phyloP scores from a whole-genome alignment of 2,113 vertebrate species.

The Bagarius yarrelli region DNA sequence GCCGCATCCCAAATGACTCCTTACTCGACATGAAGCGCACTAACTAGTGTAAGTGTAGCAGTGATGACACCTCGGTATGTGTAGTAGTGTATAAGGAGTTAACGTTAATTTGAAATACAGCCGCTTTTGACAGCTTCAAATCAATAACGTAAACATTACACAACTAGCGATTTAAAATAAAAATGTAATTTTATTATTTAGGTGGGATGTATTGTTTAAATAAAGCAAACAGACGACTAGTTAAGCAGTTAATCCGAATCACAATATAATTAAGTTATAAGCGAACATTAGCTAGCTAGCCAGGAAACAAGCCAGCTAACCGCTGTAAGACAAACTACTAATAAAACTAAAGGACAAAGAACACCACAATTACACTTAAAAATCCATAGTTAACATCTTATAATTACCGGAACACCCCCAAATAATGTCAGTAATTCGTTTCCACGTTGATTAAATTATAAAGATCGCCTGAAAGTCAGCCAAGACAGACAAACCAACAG shows the following conservation, averaged over 20 bases:
- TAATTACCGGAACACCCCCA: conserved; percentile 5
- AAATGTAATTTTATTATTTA: not conserved
- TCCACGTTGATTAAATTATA: not conserved
- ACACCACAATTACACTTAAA: not conserved
- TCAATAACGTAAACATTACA: not conserved
- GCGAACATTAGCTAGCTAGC: not conserved
- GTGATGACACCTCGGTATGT: too few relatives aligned
- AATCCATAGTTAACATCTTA: not conserved
- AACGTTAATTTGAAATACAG: not conserved
- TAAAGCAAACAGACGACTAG: not conserved
- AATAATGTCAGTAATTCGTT: not conserved
- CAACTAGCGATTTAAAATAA: not conserved
- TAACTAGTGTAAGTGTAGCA: not conserved
- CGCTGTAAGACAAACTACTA: not conserved
- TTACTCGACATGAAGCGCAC: not conserved
- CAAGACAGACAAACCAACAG: not conserved
- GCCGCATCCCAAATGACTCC: not conserved
- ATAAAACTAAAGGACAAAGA: not conserved
- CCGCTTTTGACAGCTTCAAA: not conserved
- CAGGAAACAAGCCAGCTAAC: not conserved
- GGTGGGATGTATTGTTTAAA: not conserved
- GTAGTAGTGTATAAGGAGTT: not conserved
- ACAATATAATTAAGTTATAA: not conserved
- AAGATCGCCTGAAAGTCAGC: conserved; percentile 12
- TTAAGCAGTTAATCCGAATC: not conserved